Evolutionary conservation across 2,888 invertebrate genomes (phyloP).

Genomic region (Embidobia sp.): DNA sequence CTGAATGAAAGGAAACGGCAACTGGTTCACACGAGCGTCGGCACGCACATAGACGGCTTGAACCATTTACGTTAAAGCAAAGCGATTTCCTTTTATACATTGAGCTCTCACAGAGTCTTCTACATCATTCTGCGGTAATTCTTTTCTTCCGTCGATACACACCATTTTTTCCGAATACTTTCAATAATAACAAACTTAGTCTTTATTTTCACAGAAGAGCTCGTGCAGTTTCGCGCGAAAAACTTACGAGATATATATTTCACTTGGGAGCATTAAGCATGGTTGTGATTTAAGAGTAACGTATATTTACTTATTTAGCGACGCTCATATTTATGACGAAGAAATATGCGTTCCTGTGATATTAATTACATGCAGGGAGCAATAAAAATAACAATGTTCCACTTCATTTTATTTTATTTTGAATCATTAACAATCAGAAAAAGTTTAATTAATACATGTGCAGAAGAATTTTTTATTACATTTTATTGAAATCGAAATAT

Average conservation of each 20-base stretch:
- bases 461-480: too few relatives aligned
- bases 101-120: slow-evolving; percentile 73
- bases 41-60: slow-evolving; percentile 71
- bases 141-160: slow-evolving; percentile 64
- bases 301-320: too few relatives aligned
- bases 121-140: slow-evolving; percentile 62
- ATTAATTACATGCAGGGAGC: too few relatives aligned
- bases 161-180: slow-evolving; percentile 61
- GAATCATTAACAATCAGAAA: too few relatives aligned
- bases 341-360: too few relatives aligned
- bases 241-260: slow-evolving; percentile 11
- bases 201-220: slow-evolving; percentile 51
- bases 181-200: slow-evolving; percentile 51
- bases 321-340: too few relatives aligned
- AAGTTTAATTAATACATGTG: too few relatives aligned
- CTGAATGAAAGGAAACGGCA: slow-evolving; percentile 79
- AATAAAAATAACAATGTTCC: too few relatives aligned
- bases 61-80: slow-evolving; percentile 75
- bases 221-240: slow-evolving; percentile 35
- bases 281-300: too few relatives aligned
- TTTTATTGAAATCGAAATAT: too few relatives aligned
- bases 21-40: slow-evolving; percentile 76
- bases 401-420: too few relatives aligned
- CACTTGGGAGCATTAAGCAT: too few relatives aligned
- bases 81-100: slow-evolving; percentile 77